Evolutionary conservation across 2,888 invertebrate genomes (phyloP).

Genomic region (Gisinianus flammeolus): DNA sequence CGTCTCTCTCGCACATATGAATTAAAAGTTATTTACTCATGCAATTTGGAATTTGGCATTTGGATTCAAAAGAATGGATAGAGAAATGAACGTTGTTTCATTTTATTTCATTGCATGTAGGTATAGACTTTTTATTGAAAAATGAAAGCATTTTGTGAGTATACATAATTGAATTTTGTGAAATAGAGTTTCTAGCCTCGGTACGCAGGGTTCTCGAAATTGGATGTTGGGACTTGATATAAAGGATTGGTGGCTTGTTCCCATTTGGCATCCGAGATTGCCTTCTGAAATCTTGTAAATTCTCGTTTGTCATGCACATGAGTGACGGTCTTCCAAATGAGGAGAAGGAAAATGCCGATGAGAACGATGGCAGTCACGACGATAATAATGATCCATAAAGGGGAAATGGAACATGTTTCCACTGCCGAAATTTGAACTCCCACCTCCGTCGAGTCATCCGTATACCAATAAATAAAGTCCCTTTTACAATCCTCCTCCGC

Average conservation of each 20-base stretch:
- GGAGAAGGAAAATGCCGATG: slow-evolving; percentile 87
- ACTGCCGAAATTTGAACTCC: not conserved
- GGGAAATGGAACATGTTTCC: not conserved
- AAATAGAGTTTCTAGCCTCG: too few species aligned
- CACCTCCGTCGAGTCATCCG: not conserved
- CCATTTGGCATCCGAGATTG: slow-evolving; percentile 4
- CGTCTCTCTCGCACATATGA: too few species aligned
- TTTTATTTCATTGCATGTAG: too few species aligned
- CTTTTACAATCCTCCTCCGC: not conserved
- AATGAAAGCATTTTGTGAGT: too few species aligned
- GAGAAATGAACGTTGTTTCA: too few species aligned
- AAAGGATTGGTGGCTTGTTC: slow-evolving; percentile 32
- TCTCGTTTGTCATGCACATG: slow-evolving; percentile 96
- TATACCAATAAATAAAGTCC: not conserved
- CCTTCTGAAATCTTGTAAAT: slow-evolving; percentile 88
- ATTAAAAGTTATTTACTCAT: too few species aligned
- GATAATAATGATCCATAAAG: slow-evolving; percentile 66
- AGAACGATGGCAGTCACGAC: slow-evolving; percentile 97
- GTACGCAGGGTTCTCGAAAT: slow-evolving; percentile 24
- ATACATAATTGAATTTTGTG: too few species aligned
- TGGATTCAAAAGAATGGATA: too few species aligned
- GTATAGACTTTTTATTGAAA: too few species aligned
- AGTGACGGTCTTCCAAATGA: slow-evolving; percentile 96
- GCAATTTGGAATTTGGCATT: too few species aligned
- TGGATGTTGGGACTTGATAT: slow-evolving; percentile 22